A percentile compares a stretch with the other conserved stretches of the same genome.
Conservation (phyloP, 1,140 invertebrate genomes). For the Drosophila kikkawai region DNA sequence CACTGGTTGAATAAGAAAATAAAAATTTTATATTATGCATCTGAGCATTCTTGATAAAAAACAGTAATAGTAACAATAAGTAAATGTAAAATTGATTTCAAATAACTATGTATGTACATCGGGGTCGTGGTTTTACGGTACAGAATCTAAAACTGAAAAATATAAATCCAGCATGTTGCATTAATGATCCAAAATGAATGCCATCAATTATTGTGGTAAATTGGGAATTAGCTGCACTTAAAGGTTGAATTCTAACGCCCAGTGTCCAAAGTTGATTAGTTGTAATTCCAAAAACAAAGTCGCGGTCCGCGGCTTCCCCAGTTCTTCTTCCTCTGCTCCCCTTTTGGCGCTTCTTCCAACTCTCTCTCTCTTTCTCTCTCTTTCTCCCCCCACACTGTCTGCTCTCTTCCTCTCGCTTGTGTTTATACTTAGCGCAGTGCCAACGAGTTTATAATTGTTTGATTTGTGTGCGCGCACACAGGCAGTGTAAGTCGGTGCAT, state of each 20-base stretch:
- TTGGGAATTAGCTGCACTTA: conserved; percentile 18
- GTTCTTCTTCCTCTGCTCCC: not conserved
- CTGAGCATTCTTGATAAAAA: not conserved
- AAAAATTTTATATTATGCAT: not conserved
- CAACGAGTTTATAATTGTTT: conserved; percentile 68
- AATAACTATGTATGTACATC: not conserved
- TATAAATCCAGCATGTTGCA: not conserved
- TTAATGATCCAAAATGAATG: not conserved
- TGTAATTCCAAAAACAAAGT: conserved; percentile 15
- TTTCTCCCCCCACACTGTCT: conserved; percentile 56
- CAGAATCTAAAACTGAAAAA: not conserved
- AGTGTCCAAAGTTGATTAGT: conserved; percentile 15
- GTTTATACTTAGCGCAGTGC: conserved; percentile 40
- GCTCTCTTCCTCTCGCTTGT: conserved; percentile 48
- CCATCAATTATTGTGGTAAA: conserved; percentile 15
- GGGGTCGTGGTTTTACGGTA: not conserved
- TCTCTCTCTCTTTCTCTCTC: not conserved
- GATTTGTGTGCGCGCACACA: conserved; percentile 64
- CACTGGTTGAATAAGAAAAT: not conserved
- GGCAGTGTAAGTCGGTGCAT: not conserved
- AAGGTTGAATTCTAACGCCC: conserved; percentile 32
- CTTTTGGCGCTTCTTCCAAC: not conserved
- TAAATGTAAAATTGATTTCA: not conserved
- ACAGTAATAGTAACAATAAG: not conserved
- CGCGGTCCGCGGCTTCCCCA: conserved; percentile 12